Base-by-base conservation (phyloP, 1,140 invertebrate species). In the Drosophila teissieri region DNA sequence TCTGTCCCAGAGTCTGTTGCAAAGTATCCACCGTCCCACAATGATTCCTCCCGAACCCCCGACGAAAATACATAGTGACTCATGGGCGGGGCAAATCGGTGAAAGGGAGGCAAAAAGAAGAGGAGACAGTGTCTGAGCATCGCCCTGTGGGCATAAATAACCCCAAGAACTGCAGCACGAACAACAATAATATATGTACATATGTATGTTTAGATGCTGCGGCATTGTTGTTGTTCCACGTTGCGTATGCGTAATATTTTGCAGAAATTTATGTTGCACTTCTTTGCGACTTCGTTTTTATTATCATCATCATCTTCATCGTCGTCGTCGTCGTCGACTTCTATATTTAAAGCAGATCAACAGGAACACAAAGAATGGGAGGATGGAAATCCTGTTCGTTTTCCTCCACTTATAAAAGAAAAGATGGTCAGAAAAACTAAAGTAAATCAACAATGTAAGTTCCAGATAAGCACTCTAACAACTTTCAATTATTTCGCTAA, bases 231-330 rank as follows among this genome's bases (percentile, higher is more conserved):
- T 46, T 57, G 48, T 61, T 69, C 36, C 67, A 88, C 73, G 80
- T 40, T 81, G 80, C 84, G 84, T 88, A 88, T 88, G 80, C 73
- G 84, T 83, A 84, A 88, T 80, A 89, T 89, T 78, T 73, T 89
- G 80, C 60, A 54, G 34, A 84, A 84, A 89, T 88, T 90, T 84
- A 84, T 89, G 84, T 90, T 89, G 84, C 85, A 89, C 80, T 90
- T 89, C 80, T 80, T 74, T 63, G 65, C 46, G 76, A 89, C 84
- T 88, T 88, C 46, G 81, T 62, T 88, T 89, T 88, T 88, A 89
- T 89, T 88, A 86, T 86, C 70, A 79, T 68, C 37, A 75, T 63
- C 34, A 73, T 65, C 54, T 64, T 64, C 67, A 52, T 44, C 14
- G 2, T 39, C 37, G 37, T 14, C 14, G 37, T 39, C 37, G 37